Evolutionary conservation across 1,140 invertebrate genomes (phyloP).

Genomic region (Octopus sinensis): DNA sequence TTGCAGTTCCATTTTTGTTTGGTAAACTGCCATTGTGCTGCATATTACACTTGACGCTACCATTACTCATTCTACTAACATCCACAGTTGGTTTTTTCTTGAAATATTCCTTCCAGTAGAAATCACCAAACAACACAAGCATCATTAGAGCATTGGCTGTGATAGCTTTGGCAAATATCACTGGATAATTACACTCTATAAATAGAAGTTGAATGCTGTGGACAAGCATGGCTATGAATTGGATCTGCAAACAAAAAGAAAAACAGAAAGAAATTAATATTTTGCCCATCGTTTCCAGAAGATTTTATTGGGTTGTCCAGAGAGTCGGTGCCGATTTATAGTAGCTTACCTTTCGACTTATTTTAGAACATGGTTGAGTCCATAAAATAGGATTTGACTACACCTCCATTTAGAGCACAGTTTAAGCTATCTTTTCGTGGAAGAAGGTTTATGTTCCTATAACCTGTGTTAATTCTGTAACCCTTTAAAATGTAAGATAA

Average conservation of each 20-base stretch:
- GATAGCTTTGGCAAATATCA: slow-evolving; percentile 90
- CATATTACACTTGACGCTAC: too few species aligned
- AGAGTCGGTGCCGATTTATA: background rate
- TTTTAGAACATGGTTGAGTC: background rate
- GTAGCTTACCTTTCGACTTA: background rate
- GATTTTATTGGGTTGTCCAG: background rate
- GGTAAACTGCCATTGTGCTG: too few species aligned
- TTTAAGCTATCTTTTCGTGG: background rate
- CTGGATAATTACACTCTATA: slow-evolving; percentile 88
- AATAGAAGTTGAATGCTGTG: slow-evolving; percentile 88
- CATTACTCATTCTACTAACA: too few species aligned
- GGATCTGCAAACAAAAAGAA: slow-evolving; percentile 57
- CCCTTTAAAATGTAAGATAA: too few species aligned
- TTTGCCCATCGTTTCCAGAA: background rate
- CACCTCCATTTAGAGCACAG: background rate
- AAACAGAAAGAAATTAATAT: background rate
- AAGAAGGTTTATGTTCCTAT: too few species aligned
- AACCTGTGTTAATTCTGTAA: too few species aligned
- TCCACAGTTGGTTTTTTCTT: background rate
- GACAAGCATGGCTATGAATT: slow-evolving; percentile 82
- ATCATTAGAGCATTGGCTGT: slow-evolving; percentile 90
- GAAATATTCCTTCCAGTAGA: slow-evolving; percentile 80
- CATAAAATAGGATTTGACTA: background rate
- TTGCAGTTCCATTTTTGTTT: too few species aligned
- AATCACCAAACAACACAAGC: slow-evolving; percentile 88